phyloP scores from a whole-genome alignment of 2,113 vertebrate species.

The Aegithalos caudatus region DNA sequence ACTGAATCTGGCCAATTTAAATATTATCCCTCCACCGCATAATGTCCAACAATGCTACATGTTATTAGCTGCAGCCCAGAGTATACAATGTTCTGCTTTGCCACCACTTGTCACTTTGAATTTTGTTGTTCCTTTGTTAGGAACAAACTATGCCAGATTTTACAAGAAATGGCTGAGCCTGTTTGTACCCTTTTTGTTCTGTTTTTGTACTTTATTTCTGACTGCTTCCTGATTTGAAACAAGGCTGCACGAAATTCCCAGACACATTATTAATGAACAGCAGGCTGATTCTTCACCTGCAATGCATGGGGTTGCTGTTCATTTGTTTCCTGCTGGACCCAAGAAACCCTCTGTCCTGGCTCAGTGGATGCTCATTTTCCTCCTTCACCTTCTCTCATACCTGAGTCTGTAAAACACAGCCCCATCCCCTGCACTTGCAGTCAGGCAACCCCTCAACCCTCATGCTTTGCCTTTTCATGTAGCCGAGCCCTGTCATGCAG shows the following conservation, averaged over 20 bases:
- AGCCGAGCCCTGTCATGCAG: neutral
- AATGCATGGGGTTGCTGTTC: neutral
- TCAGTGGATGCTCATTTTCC: neutral
- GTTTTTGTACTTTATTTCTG: neutral
- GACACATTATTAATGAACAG: neutral
- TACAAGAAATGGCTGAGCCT: neutral
- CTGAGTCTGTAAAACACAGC: neutral
- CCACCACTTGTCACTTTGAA: neutral
- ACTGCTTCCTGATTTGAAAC: neutral
- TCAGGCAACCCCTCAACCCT: neutral
- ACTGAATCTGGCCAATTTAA: neutral
- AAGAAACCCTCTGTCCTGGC: neutral
- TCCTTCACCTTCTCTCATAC: rapidly evolving
- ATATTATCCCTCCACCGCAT: neutral
- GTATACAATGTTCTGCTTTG: neutral
- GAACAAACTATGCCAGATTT: neutral
- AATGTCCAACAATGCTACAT: neutral
- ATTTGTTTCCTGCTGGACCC: neutral
- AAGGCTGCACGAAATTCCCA: neutral
- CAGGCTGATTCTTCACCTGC: neutral
- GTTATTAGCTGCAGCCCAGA: neutral
- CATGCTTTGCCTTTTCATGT: neutral
- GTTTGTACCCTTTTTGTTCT: neutral
- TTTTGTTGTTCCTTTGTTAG: neutral
- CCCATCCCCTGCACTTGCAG: neutral